Conservation (phyloP, 2,797 vertebrate species). For the Pygocentrus nattereri region DNA sequence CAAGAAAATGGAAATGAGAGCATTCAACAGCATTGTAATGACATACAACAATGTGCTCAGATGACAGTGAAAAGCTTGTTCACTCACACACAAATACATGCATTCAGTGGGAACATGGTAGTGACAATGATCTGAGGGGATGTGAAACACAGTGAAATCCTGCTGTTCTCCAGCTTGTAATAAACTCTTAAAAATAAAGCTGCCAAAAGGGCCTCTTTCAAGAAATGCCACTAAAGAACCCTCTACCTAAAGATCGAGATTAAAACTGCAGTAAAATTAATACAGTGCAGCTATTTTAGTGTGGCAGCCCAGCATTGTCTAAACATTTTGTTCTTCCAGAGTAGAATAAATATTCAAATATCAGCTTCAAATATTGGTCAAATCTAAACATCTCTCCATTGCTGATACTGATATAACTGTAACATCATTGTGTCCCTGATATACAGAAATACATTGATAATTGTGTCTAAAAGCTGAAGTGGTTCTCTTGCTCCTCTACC, state of each 20-base stretch:
- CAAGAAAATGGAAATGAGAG: slow-evolving; percentile 34
- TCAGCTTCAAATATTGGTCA: too few species aligned
- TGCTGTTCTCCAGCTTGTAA: background rate
- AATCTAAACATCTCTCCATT: too few species aligned
- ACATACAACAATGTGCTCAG: background rate
- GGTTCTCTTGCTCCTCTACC: background rate
- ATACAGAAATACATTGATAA: too few species aligned
- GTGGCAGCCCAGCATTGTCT: too few species aligned
- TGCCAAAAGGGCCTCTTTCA: background rate
- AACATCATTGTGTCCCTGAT: too few species aligned
- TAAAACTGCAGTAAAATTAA: too few species aligned
- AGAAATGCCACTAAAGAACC: background rate
- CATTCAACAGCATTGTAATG: background rate
- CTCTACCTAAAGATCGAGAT: too few species aligned
- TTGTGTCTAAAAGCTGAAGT: background rate
- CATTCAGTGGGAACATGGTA: background rate
- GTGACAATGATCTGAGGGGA: slow-evolving; percentile 2
- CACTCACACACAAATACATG: slow-evolving; percentile 5
- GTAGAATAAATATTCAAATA: too few species aligned
- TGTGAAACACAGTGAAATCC: background rate
- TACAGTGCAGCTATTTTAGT: too few species aligned
- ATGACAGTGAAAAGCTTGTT: slow-evolving; percentile 28
- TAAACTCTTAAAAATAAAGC: background rate
- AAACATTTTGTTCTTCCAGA: too few species aligned
- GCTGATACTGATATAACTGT: too few species aligned